Percentiles rank a stretch among this genome's conserved stretches.
phyloP scores from a whole-genome alignment of 1,140 invertebrate genomes.

The Eulimnadia texana region DNA sequence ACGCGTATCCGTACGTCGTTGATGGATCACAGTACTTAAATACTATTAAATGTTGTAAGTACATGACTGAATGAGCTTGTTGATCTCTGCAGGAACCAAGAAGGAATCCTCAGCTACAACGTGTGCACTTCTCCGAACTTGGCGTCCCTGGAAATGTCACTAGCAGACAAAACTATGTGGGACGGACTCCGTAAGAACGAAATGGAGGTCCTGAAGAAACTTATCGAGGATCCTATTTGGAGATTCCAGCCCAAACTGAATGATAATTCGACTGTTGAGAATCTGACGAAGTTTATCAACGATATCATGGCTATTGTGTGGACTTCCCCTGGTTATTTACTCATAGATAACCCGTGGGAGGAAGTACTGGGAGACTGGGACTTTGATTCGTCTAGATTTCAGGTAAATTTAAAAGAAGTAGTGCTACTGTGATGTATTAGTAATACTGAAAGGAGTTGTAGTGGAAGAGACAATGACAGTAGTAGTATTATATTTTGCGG shows the following conservation, averaged over 20 bases:
- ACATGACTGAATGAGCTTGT: not conserved
- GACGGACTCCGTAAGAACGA: slow-evolving; percentile 62
- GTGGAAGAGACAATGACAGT: too few relatives aligned
- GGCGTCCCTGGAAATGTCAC: slow-evolving; percentile 52
- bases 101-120: slow-evolving; percentile 62
- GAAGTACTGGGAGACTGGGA: slow-evolving; percentile 59
- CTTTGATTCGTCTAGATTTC: slow-evolving; percentile 53
- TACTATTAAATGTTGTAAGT: not conserved
- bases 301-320: slow-evolving; percentile 51
- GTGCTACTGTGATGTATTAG: not conserved
- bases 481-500: not conserved
- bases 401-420: slow-evolving; percentile 30
- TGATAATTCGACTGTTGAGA: slow-evolving; percentile 38
- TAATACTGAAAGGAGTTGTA: not conserved
- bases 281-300: slow-evolving; percentile 66
- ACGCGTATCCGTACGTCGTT: slow-evolving; percentile 61
- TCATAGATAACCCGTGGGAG: slow-evolving; percentile 74
- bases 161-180: slow-evolving; percentile 58
- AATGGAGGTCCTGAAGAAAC: slow-evolving; percentile 49
- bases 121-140: slow-evolving; percentile 67
- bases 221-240: slow-evolving; percentile 69
- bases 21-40: slow-evolving; percentile 25
- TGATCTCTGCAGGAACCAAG: slow-evolving; percentile 21
- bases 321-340: slow-evolving; percentile 39
- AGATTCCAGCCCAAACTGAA: slow-evolving; percentile 49